Conservation (phyloP, 2,113 vertebrate species). For the Alectura lathami region DNA sequence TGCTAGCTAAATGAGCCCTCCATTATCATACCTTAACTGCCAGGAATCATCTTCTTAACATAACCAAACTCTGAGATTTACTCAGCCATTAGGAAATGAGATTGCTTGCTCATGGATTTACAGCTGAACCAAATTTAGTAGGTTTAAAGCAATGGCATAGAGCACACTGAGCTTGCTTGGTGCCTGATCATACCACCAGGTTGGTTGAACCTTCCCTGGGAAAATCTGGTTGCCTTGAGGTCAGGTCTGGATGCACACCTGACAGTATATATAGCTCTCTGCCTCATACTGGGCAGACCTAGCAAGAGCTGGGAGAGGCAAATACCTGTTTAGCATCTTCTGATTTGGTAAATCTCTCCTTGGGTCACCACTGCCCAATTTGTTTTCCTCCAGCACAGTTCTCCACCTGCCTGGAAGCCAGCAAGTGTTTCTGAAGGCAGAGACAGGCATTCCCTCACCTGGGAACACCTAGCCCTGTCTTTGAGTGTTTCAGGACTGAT, state of each 20-base stretch:
- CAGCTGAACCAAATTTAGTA: not conserved
- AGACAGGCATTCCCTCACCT: not conserved
- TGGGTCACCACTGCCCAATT: fast-evolving
- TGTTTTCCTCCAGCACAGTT: not conserved
- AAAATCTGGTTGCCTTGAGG: not conserved
- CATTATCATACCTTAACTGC: not conserved
- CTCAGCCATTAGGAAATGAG: not conserved
- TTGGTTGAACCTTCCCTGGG: not conserved
- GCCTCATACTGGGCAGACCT: not conserved
- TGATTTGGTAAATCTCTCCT: not conserved
- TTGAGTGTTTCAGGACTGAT: not conserved
- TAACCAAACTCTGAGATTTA: not conserved
- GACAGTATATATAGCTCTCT: not conserved
- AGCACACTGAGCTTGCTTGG: not conserved
- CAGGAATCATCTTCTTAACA: not conserved
- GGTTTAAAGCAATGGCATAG: not conserved
- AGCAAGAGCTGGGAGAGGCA: not conserved
- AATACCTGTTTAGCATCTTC: not conserved
- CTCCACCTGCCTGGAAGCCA: not conserved
- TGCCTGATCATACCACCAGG: not conserved
- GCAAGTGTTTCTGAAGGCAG: not conserved
- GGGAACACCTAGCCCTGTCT: not conserved
- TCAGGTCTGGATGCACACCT: not conserved
- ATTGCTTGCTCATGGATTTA: not conserved
- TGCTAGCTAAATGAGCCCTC: not conserved